A percentile compares a stretch with the other conserved stretches of the same genome.
phyloP scores from a whole-genome alignment of 2,888 invertebrate species.

The Agelastica alni region DNA sequence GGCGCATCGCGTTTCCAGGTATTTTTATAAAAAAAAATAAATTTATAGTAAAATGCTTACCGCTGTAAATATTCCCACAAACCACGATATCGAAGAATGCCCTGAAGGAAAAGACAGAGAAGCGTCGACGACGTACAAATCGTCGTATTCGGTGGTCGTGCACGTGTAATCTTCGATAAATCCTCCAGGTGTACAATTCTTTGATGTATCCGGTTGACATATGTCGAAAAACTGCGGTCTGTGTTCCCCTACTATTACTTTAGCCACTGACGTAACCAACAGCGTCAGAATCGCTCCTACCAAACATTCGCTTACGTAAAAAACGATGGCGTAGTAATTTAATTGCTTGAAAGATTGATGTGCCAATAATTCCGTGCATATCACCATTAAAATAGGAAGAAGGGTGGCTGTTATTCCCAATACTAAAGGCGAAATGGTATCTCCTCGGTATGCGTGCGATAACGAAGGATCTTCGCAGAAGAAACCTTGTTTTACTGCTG shows the following conservation, averaged over 20 bases:
- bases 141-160: constrained; percentile 62
- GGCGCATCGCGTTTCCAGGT: no score
- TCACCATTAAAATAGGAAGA: constrained; percentile 57
- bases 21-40: no score
- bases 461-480: constrained; percentile 73
- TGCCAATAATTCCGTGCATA: constrained; percentile 47
- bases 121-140: constrained; percentile 65
- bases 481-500: constrained; percentile 68
- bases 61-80: constrained; percentile 63
- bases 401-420: constrained; percentile 61
- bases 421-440: constrained; percentile 65
- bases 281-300: constrained; percentile 66
- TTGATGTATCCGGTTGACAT: constrained; percentile 68
- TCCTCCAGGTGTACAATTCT: constrained; percentile 66
- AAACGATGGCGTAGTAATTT: constrained; percentile 58
- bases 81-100: constrained; percentile 72
- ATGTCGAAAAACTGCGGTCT: constrained; percentile 76
- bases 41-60: background rate
- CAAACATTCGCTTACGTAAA: constrained; percentile 60
- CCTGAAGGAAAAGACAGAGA: constrained; percentile 78
- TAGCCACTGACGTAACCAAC: constrained; percentile 66
- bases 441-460: constrained; percentile 68
- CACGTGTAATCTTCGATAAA: constrained; percentile 68
- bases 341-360: constrained; percentile 52
- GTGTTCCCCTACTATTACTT: constrained; percentile 64